Conservation (phyloP, 2,888 invertebrate species). For the Strigamia transsilvanica region DNA sequence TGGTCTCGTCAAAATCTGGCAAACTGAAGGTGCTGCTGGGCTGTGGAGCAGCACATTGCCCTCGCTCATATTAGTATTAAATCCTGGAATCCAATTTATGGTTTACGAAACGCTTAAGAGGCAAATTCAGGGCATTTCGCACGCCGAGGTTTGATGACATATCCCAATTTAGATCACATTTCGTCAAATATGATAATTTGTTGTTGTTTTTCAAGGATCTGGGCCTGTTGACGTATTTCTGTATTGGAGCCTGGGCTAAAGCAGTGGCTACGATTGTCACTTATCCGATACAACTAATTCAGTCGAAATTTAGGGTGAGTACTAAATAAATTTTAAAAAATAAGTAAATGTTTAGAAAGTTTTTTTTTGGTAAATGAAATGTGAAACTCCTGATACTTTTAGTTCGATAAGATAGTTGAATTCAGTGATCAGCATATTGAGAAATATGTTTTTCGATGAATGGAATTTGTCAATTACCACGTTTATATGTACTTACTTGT, state of each 20-base stretch:
- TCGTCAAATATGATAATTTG: background rate
- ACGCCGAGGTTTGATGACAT: conserved; percentile 57
- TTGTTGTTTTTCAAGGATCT: conserved; percentile 61
- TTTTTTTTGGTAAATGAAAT: too few relatives aligned
- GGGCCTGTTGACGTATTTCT: conserved; percentile 71
- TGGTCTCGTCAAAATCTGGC: conserved; percentile 75
- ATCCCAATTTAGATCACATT: background rate
- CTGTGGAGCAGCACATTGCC: conserved; percentile 87
- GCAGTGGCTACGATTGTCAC: conserved; percentile 85
- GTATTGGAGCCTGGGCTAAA: conserved; percentile 85
- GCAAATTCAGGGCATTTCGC: conserved; percentile 58
- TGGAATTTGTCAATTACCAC: too few relatives aligned
- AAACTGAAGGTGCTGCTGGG: conserved; percentile 76
- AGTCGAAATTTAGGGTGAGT: conserved; percentile 76
- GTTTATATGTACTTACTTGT: too few relatives aligned
- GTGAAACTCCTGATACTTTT: too few relatives aligned
- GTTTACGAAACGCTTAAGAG: conserved; percentile 87
- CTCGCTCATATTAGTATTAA: conserved; percentile 83
- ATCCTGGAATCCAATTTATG: conserved; percentile 93
- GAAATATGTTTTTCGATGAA: too few relatives aligned
- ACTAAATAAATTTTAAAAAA: too few relatives aligned
- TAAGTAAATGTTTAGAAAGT: too few relatives aligned
- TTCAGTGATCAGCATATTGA: too few relatives aligned
- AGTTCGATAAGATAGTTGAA: too few relatives aligned
- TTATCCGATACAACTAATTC: conserved; percentile 87